phyloP scores from a whole-genome alignment of 1,140 invertebrate species.

The Apis dorsata region DNA sequence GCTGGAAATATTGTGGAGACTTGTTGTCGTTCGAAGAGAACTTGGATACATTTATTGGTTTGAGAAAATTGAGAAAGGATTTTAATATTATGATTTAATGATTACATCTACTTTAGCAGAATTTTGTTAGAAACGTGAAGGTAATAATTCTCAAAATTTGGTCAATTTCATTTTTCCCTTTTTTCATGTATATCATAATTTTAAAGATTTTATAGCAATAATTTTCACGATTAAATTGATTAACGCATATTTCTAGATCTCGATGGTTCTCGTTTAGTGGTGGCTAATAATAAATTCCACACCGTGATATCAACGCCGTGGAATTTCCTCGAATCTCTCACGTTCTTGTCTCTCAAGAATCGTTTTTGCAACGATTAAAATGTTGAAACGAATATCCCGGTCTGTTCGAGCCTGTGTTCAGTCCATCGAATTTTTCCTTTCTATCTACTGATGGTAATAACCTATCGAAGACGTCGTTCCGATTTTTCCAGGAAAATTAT shows the following conservation, averaged over 20 bases:
- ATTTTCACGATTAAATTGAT: background rate
- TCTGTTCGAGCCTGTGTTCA: slow-evolving; percentile 13
- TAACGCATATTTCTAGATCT: background rate
- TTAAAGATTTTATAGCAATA: slow-evolving; percentile 10
- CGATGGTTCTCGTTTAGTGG: background rate
- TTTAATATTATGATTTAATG: too few relatives aligned
- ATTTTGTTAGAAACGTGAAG: too few relatives aligned
- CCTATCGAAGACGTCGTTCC: background rate
- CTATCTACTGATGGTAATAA: background rate
- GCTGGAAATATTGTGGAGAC: too few relatives aligned
- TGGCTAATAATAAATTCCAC: slow-evolving; percentile 26
- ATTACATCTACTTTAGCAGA: too few relatives aligned
- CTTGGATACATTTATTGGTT: too few relatives aligned
- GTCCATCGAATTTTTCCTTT: slow-evolving; percentile 24
- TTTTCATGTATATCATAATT: too few relatives aligned
- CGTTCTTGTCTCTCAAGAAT: background rate
- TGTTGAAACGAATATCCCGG: background rate
- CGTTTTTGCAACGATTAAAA: slow-evolving; percentile 1
- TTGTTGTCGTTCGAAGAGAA: too few relatives aligned
- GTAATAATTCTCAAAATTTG: too few relatives aligned
- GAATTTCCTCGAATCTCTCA: slow-evolving; percentile 34
- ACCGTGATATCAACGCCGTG: slow-evolving; percentile 20
- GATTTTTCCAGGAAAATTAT: too few relatives aligned
- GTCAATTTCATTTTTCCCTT: too few relatives aligned
- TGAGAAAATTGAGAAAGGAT: too few relatives aligned